These are phyloP conservation scores for Nanorana parkeri DNA, from an alignment of 2,113 vertebrate genomes.

Conservation along the genomic window DNA sequence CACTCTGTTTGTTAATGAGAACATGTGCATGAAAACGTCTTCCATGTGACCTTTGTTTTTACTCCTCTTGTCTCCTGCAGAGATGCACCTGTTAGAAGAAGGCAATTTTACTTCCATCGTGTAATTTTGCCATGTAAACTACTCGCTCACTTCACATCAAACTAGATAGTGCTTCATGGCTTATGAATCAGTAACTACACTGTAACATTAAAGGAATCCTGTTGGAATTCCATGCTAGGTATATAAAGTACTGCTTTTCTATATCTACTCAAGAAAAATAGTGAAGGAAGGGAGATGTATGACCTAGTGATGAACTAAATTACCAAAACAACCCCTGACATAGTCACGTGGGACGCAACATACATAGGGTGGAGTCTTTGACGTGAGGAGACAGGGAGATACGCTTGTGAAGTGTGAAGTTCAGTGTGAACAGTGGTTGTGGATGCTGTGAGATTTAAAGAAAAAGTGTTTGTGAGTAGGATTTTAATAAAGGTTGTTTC, in stretches of 20 bases:
- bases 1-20: conserved; percentile 39
- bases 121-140: conserved; percentile 20
- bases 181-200: conserved; percentile 38
- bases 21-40: conserved; percentile 33
- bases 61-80: conserved; percentile 22
- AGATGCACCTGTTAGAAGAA: conserved; percentile 42
- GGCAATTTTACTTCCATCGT: conserved; percentile 26
- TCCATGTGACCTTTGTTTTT: conserved; percentile 40
- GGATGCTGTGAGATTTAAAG: no score
- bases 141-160: conserved; percentile 1
- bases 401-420: no score
- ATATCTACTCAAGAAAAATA: neutral
- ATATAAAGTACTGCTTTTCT: neutral
- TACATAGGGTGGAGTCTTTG: no score
- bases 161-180: conserved; percentile 19
- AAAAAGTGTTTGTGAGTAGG: no score
- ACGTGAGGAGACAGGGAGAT: no score
- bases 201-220: conserved; percentile 5
- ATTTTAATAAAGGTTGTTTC: no score
- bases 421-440: no score
- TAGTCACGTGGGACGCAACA: no score
- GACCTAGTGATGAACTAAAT: no score
- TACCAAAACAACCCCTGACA: no score
- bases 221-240: conserved; percentile 1
- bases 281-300: no score